phyloP scores from a whole-genome alignment of 2,113 vertebrate genomes.

The Brienomyrus longianalis region DNA sequence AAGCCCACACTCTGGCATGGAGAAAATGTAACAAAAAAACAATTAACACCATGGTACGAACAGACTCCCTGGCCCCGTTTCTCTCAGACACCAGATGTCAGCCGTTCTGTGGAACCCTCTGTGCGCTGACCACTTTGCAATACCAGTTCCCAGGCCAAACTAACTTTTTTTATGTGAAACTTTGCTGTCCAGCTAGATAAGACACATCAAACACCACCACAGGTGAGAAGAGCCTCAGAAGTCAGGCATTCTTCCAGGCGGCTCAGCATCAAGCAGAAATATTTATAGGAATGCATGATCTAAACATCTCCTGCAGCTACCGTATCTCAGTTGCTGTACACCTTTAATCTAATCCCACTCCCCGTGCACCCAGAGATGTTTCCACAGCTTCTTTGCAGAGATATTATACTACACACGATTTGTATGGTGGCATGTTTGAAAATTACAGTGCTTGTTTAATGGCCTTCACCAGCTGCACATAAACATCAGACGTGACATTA shows the following conservation, averaged over 20 bases:
- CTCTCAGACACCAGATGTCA: background rate
- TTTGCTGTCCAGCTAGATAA: background rate
- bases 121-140: background rate
- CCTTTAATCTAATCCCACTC: background rate
- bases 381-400: background rate
- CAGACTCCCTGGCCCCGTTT: background rate
- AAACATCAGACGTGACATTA: background rate
- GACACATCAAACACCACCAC: background rate
- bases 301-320: background rate
- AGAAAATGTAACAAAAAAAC: background rate
- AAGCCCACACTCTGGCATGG: background rate
- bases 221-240: background rate
- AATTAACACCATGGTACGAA: background rate
- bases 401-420: background rate
- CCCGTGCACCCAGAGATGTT: background rate
- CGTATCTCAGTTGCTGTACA: background rate
- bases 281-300: background rate
- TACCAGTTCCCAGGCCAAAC: background rate
- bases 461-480: background rate
- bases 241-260: background rate
- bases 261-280: background rate
- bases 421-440: background rate
- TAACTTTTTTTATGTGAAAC: background rate
- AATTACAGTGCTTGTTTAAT: background rate
- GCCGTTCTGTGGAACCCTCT: background rate